Evolutionary conservation across 2,113 vertebrate genomes (phyloP), one percentile per base, ranked within the genome.

Genomic region (Crocuta crocuta): DNA sequence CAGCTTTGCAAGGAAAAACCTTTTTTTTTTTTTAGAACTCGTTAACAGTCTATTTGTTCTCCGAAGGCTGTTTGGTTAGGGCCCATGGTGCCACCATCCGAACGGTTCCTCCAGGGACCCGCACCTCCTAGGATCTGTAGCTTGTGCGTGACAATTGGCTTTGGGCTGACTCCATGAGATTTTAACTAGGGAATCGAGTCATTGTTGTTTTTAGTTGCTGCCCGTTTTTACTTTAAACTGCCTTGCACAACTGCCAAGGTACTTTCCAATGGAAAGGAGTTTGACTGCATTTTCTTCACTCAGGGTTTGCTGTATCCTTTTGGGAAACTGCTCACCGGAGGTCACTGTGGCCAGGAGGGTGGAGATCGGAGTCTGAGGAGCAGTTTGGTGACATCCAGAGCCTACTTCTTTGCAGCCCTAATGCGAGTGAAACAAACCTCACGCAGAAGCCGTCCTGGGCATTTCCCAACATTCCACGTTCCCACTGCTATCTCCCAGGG

Each of bases 1-100:
- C 39, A 93, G 13, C 31, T 88, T 98, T 91, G 66, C 68, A 63
- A 94, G 92, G 26, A 58, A 90, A 92, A 63, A 28, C 39, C 35
- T 35, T 39, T 39, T 94, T 21, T 98, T 96, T 97, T 94, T 90
- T 74, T 83, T 85, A 17, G 83, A 96, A 76, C 26, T 31, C 39
- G 63, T 53, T 91, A 89, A 31, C 39, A 7, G 58, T 71, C 80
- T 31, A 0, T 68, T 76, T 86, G 43, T 50, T 71, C 58, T 94
- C 79, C 0, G 19, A 93, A 71, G 95, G 43, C 70, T 74, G 33
- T 78, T 91, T 91, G 12, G 19, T 74, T 84, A 21, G 11, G 33
- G 15, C 0, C 33, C 21, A 3, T 83, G 26, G 43, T 58, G 23
- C 43, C 11, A 23, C 48, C 24, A 7, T 45, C 11, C 31, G 1